phyloP scores from a whole-genome alignment of 2,797 vertebrate species.

The Sebastes minor region DNA sequence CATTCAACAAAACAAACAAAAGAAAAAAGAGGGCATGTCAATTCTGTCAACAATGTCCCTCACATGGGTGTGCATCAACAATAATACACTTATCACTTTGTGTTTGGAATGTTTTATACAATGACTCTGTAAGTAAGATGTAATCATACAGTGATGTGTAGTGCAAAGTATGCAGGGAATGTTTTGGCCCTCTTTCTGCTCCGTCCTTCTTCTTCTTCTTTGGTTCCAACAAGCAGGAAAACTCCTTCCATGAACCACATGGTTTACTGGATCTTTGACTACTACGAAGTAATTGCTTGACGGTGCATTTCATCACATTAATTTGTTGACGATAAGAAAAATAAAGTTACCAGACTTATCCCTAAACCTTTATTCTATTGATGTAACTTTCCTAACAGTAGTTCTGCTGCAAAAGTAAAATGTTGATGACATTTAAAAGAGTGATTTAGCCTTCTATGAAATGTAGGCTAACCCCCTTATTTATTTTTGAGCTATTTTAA shows the following conservation, averaged over 20 bases:
- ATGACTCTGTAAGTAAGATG: background rate
- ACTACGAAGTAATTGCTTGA: background rate
- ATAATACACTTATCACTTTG: background rate
- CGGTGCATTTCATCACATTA: background rate
- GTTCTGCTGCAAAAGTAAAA: background rate
- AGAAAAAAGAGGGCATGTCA: no score
- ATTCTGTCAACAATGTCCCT: background rate
- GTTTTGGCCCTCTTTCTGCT: background rate
- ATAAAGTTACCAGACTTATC: background rate
- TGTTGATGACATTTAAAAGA: background rate
- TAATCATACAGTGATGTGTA: background rate
- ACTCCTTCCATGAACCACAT: background rate
- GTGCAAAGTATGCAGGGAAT: constrained; percentile 16
- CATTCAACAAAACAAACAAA: no score
- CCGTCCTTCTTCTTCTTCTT: background rate
- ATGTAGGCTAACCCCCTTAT: no score
- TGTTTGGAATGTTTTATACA: background rate
- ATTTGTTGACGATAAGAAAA: no score
- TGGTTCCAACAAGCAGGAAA: background rate
- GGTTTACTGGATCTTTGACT: background rate
- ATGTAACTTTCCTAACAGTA: background rate
- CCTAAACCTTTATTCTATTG: background rate
- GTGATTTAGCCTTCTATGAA: background rate
- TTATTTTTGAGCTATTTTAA: background rate
- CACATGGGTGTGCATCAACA: background rate